Base-by-base conservation (phyloP, 2,113 vertebrate species). In the Jacana jacana region DNA sequence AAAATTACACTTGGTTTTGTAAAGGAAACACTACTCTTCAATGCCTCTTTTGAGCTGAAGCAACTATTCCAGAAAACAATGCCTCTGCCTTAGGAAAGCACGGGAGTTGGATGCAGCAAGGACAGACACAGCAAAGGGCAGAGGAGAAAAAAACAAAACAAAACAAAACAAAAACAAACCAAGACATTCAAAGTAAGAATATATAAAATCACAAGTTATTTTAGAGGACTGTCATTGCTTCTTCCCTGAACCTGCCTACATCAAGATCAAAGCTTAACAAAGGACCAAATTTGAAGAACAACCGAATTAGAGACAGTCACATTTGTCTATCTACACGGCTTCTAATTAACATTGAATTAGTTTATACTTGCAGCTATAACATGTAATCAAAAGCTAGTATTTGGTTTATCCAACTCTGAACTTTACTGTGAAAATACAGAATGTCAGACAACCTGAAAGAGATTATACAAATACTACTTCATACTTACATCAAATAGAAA, bases 291-390 rank as follows among this genome's bases (percentile, higher is more conserved):
- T 35, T 68, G 81, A 68, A 81, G 24, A 75, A 75, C 4, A 48
- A 69, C 13, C 7, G 8, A 46, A 35, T 42, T 31, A 48, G 16
- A 71, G 33, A 51, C 17, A 24, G 17, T 23, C 60, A 73, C 4
- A 1, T 57, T 69, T 60, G 37, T 5, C 0, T 17, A 91, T 8
- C 48, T 61, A 49, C 22, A 7, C 0, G 0, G 25, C 44, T 83
- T 86, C 52, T 57, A 71, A 81, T 14, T 52, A 19, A 17, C 12
- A 13, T 48, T 27, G 30, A 77, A 86, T 20, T 5, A 44, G 15
- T 55, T 64, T 44, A 78, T 24, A 65, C 23, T 71, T 51, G n/a
- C 46, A 81, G 37, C 40, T 60, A 4, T 13, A 78, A 35, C 17
- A 35, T 6, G 3, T 42, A 57, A 76, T 17, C 22, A 58, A 84